Conservation (phyloP, 2,113 vertebrate species). For the Plecotus auritus region DNA sequence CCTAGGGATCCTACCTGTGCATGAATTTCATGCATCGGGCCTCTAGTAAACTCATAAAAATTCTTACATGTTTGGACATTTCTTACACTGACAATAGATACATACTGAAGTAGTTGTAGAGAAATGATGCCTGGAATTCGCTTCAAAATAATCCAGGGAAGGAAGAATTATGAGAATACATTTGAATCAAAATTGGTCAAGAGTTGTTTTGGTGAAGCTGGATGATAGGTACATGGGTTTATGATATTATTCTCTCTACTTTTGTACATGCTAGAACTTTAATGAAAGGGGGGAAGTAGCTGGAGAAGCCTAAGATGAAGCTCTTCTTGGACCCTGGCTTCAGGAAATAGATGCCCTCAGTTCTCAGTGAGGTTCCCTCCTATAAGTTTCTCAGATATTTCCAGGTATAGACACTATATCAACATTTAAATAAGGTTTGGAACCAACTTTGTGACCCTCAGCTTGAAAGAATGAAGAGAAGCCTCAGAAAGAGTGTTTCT, state of each 20-base stretch:
- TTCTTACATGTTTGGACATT: background rate
- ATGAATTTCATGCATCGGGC: no score
- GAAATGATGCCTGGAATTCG: slow-evolving; percentile 27
- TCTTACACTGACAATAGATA: background rate
- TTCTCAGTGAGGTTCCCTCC: background rate
- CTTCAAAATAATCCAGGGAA: slow-evolving; percentile 24
- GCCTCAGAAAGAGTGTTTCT: background rate
- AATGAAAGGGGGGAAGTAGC: background rate
- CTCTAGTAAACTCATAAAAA: background rate
- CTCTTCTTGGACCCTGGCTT: background rate
- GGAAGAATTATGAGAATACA: background rate
- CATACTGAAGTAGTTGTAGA: slow-evolving; percentile 1
- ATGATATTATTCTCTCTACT: background rate
- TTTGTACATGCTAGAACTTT: background rate
- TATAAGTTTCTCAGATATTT: background rate
- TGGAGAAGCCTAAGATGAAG: background rate
- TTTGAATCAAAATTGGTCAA: background rate
- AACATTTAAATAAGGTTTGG: background rate
- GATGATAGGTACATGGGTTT: background rate
- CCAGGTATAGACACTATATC: background rate
- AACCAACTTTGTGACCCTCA: background rate
- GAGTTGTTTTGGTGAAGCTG: background rate
- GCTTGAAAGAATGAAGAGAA: background rate
- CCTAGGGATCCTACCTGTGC: no score
- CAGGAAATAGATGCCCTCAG: background rate